These are phyloP conservation scores for Suillia variegata DNA, from an alignment of 2,888 invertebrate genomes.

Conservation along the genomic window DNA sequence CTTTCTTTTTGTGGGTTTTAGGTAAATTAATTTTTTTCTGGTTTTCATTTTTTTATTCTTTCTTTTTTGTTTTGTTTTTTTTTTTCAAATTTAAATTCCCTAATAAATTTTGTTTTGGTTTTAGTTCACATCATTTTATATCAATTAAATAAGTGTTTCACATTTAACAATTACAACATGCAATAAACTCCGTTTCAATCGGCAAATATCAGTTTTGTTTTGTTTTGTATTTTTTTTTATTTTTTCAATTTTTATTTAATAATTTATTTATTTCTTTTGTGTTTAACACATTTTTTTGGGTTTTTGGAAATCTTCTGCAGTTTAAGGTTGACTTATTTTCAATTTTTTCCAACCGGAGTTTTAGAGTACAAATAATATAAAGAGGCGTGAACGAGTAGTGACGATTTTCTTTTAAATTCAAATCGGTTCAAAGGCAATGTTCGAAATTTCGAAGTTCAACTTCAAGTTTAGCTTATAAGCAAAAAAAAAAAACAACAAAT, in stretches of 20 bases:
- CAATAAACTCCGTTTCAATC: not conserved
- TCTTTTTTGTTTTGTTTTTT: not conserved
- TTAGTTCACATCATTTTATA: not conserved
- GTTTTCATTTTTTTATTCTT: not conserved
- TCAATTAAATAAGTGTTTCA: constrained; percentile 1
- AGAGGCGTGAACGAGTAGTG: too few species aligned
- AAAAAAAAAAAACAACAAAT: too few species aligned
- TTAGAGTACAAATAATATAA: too few species aligned
- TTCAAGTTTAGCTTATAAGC: too few species aligned
- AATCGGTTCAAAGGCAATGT: too few species aligned
- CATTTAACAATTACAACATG: constrained; percentile 10
- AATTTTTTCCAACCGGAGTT: not conserved
- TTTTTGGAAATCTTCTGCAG: too few species aligned
- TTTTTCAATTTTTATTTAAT: constrained; percentile 14
- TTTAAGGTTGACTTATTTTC: too few species aligned
- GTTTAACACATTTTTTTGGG: too few species aligned
- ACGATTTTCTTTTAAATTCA: too few species aligned
- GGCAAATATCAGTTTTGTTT: too few species aligned
- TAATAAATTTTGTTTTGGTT: constrained; percentile 5
- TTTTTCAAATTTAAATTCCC: constrained; percentile 8
- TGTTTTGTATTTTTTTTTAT: constrained; percentile 19
- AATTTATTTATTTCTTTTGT: not conserved
- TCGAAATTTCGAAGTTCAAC: too few species aligned
- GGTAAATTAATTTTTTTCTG: not conserved
- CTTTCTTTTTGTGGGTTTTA: not conserved